Evolutionary conservation across 1,140 invertebrate species (phyloP), one percentile per base, ranked within the genome.

Genomic region (Luehdorfia chinensis): DNA sequence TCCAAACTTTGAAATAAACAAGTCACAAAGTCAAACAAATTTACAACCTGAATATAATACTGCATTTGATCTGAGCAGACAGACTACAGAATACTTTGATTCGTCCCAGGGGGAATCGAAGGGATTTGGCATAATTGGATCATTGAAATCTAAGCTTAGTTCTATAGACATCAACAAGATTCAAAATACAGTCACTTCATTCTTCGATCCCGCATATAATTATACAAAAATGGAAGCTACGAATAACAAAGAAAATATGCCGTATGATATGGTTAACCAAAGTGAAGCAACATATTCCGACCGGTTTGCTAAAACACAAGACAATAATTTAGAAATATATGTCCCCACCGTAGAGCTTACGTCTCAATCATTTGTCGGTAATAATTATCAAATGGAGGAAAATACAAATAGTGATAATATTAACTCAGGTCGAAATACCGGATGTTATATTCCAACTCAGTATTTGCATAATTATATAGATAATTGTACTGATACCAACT

Each of bases 131-230:
- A 66, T 86, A 16, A 75, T 86, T 30, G 83, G 83, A 15, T 86
- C 83, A 6, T 60, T 86, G 13, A 86, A 84, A 68, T 83, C 79
- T 19, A 86, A 86, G 56, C 55, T 85, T 0, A 74, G 71, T 31
- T 74, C 76, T 15, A 66, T 87, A 18, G 78, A 84, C 59, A 80
- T 86, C 9, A 77, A 78, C 58, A 87, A 84, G 52, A 72, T 87
- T n/a, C 81, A 87, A 63, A 84, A 73, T 64, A 78, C 55, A 4
- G 81, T 88, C 2, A 86, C 81, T 1, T 84, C 84, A 2, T 87
- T 88, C 48, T 88, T 88, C 16, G 84, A 87, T 56, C 81, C 84
- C 1, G 64, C 58, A 28, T 78, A 81, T 39, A 84, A 84, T 59
- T 56, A 66, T 18, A 32, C 33, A 14, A 65, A 70, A 54, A 44